Evolutionary conservation across 2,797 vertebrate genomes (phyloP).

Genomic region (Karalla daura): DNA sequence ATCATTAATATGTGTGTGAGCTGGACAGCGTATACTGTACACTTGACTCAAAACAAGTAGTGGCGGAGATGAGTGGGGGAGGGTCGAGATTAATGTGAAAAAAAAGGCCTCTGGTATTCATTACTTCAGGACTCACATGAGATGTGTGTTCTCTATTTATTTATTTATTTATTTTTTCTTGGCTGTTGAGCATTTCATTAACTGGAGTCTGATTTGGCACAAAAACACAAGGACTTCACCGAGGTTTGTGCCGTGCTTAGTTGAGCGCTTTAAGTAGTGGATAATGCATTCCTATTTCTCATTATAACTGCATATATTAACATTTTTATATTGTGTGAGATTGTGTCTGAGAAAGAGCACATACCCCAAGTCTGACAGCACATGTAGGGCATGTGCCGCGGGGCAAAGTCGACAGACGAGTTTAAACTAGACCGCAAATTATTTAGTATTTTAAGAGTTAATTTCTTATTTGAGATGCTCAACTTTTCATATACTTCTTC

Average conservation of each 20-base stretch:
- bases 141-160: no score
- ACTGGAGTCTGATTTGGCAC: constrained; percentile 51
- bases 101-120: constrained; percentile 30
- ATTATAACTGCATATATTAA: constrained; percentile 56
- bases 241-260: constrained; percentile 28
- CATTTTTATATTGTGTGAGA: constrained; percentile 25
- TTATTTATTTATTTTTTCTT: no score
- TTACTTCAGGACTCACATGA: constrained; percentile 27
- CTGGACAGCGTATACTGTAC: constrained; percentile 43
- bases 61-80: constrained; percentile 28
- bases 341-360: background rate
- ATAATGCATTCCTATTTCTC: constrained; percentile 46
- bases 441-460: no score
- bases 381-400: constrained; percentile 15
- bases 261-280: constrained; percentile 27
- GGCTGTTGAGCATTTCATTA: constrained; percentile 62
- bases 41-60: constrained; percentile 21
- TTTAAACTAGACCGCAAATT: no score
- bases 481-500: no score
- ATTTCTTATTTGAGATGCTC: no score
- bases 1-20: constrained; percentile 61
- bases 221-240: constrained; percentile 34
- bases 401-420: constrained; percentile 20
- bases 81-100: constrained; percentile 31
- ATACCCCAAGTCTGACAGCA: constrained; percentile 5